Evolutionary conservation across 2,797 vertebrate genomes (phyloP), one percentile per base, ranked within the genome.

Genomic region (Eulemur coronatus): DNA sequence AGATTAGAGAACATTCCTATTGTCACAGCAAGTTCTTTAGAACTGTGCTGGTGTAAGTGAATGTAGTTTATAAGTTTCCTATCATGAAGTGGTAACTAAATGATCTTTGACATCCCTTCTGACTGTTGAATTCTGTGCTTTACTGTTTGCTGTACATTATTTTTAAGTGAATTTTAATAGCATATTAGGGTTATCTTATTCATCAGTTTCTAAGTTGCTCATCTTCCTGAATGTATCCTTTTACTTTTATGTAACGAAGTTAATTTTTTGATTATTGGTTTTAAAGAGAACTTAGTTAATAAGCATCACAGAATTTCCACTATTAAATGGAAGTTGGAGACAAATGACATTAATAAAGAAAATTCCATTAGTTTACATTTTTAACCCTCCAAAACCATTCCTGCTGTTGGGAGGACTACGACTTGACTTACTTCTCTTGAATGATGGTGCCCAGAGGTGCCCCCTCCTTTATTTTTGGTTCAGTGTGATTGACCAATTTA

Each of bases 211-310:
- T 70, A 43, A 69, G n/a, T 94, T 84, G 57, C 28, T 91, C 20
- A 50, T 95, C 70, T 86, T 89, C 11, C 63, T 91, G 4, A 46
- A 22, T 30, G 30, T 55, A n/a, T 86, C 24, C 55, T 85, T 73
- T 81, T 67, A 82, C 22, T 89, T 89, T 81, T 46, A 67, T 76
- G 4, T 33, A 61, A 0, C 46, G 38, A 90, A 90, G 46, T 28
- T 24, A 80, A 22, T 41, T 95, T 90, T 88, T 91, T 72, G 14
- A 30, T 89, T 73, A 15, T 89, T 95, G 76, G 26, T 89, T 95
- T 95, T 85, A n/a, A 92, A 87, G n/a, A 86, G 61, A 94, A 57
- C 41, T 85, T 63, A 46, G 22, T 86, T 91, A 65, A 84, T 57
- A 95, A 92, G 63, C 48, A 70, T 89, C 28, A 55, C 18, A 63